Evolutionary conservation across 2,797 vertebrate species (phyloP), one percentile per base, ranked within the genome.

Genomic region (Mallotus villosus): DNA sequence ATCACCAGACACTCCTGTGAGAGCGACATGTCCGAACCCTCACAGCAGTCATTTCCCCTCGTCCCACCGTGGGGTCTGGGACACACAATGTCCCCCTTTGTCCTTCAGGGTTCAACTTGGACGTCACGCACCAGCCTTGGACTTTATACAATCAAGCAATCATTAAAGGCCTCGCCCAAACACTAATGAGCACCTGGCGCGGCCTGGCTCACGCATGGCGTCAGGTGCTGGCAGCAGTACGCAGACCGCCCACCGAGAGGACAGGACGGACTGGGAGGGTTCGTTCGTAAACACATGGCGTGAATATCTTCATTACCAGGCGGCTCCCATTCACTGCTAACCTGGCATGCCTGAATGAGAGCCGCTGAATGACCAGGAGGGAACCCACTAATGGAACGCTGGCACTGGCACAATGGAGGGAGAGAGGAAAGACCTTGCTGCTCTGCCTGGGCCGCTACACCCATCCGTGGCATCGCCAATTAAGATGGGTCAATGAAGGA

Each of bases 21-120:
- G 32, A 34, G 32, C 7, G 32, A 32, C 5, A 37, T 7, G n/a
- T n/a, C n/a, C n/a, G n/a, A n/a, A n/a, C n/a, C n/a, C 32, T n/a
- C 17, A n/a, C 61, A 7, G 62, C 6, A 53, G 12, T 19, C 51
- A 1, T 9, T 4, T 53, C 51, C 51, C 16, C 27, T 25, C 27
- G 3, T 32, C 17, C 9, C 17, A 34, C 61, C 32, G 19, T 63
- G 61, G 61, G 6, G 29, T 4, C 61, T 19, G n/a, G 14, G 29
- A 29, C 6, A 19, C 8, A 63, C 32, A 62, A 49, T 25, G 59
- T 29, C 9, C 3, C 58, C 5, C 25, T 3, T 17, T 70, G 17
- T 59, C 21, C 2, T 16, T 5, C 41, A 24, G n/a, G 55, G 29
- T 75, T 77, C 72, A 67, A 67, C 74, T 74, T 27, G 62, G 70